phyloP scores from a whole-genome alignment of 2,797 vertebrate genomes.

The Pyrrhura leucotis region DNA sequence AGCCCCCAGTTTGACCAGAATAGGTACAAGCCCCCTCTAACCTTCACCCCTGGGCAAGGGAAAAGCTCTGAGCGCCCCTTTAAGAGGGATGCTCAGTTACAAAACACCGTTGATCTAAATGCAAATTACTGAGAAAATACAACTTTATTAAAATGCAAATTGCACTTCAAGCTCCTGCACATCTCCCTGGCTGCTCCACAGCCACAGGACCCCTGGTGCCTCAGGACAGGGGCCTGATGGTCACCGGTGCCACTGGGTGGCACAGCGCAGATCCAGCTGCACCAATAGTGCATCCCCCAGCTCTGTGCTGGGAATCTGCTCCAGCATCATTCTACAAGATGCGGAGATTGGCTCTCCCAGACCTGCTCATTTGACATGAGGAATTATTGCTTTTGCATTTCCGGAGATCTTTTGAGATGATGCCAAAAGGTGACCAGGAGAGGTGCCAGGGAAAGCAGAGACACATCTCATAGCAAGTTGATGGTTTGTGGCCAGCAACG shows the following conservation, averaged over 20 bases:
- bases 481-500: neutral
- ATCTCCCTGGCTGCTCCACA: neutral
- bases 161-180: conserved; percentile 6
- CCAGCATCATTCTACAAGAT: neutral
- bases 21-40: neutral
- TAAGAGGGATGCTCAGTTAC: neutral
- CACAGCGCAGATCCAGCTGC: too few species aligned
- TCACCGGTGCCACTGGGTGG: neutral
- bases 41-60: neutral
- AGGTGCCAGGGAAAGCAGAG: neutral
- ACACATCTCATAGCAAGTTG: neutral
- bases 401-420: neutral
- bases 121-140: conserved; percentile 70
- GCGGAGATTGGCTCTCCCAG: neutral
- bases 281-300: neutral
- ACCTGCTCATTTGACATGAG: neutral
- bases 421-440: neutral
- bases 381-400: neutral
- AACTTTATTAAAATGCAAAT: conserved; percentile 80
- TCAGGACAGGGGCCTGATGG: neutral
- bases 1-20: neutral
- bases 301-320: neutral
- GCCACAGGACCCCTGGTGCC: neutral
- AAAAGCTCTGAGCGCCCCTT: neutral
- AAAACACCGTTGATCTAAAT: conserved; percentile 73